Base-by-base conservation (phyloP, 2,113 vertebrate species). In the Neofelis nebulosa region DNA sequence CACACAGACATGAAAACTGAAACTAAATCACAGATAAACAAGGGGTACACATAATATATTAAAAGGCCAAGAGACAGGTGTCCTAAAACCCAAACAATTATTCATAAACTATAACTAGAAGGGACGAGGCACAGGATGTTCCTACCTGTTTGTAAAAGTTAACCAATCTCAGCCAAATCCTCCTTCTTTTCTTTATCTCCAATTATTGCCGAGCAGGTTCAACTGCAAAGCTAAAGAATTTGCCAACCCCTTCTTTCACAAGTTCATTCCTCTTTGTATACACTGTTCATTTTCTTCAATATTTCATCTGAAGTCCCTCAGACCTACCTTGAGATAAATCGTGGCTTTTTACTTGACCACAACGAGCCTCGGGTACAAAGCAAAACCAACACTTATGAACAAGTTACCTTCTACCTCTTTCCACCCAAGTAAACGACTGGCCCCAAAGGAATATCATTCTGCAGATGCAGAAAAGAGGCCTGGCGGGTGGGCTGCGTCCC, bases 71-170 rank as follows among this genome's bases (percentile, higher is more conserved):
- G 78, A 91, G 86, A 73, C 84, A 95, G 55, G 80, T 92, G 83
- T 80, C 48, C 57, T 79, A 52, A 94, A 27, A 69, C 73, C 95
- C 78, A 71, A 96, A 94, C n/a, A 92, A 90, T 71, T 95, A 88
- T 63, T 90, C 81, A 81, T 55, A 65, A 94, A 92, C 79, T 91
- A 36, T 89, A 94, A 95, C 92, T 65, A 92, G 61, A 82, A 36
- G 73, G n/a, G 7, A 7, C 74, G 91, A 96, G 84, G 45, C 95
- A 97, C 91, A 92, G 23, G 52, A 86, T 94, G 95, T 93, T 95
- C 92, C 79, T 65, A 85, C 81, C 89, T 95, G 86, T 73, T 97
- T 92, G 94, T 48, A 95, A 95, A 96, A 95, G 69, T 66, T 55
- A 96, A 95, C n/a, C 78, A 86, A 81, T 74, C 79, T 96, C 79